Evolutionary conservation across 2,113 vertebrate species (phyloP).

Genomic region (Gnathonemus echidnorhynchus): DNA sequence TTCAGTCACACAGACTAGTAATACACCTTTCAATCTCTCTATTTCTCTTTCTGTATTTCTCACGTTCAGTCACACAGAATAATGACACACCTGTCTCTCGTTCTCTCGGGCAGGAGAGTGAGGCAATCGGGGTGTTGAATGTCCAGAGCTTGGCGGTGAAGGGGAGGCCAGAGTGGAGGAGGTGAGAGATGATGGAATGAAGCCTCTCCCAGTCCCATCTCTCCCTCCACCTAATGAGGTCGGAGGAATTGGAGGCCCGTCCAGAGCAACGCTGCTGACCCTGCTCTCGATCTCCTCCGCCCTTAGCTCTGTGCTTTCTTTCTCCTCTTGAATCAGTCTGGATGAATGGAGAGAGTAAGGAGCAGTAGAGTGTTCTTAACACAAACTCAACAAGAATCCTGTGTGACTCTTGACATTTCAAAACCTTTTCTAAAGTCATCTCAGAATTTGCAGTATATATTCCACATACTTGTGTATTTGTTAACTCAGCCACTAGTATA

Average conservation of each 20-base stretch:
- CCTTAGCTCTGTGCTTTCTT: conserved; percentile 81
- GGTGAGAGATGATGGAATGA: conserved; percentile 79
- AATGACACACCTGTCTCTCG: conserved; percentile 47
- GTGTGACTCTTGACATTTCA: neutral
- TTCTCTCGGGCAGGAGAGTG: conserved; percentile 81
- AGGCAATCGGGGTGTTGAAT: conserved; percentile 80
- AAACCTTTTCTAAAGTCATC: neutral
- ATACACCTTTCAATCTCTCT: no score
- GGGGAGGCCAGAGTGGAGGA: conserved; percentile 85
- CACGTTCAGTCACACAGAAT: neutral
- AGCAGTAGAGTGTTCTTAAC: neutral
- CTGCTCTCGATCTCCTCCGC: conserved; percentile 84
- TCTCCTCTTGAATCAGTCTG: conserved; percentile 88
- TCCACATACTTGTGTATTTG: neutral
- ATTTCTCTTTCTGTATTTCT: neutral
- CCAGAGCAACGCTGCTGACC: conserved; percentile 76
- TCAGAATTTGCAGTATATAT: neutral
- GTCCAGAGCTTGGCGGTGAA: conserved; percentile 83
- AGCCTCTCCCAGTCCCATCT: conserved; percentile 62
- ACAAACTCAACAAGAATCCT: neutral
- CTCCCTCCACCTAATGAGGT: conserved; percentile 54
- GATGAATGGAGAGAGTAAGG: neutral
- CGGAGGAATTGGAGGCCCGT: conserved; percentile 70
- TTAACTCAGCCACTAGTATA: neutral
- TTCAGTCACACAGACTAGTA: neutral